A percentile compares a stretch with the other conserved stretches of the same genome.
These are phyloP conservation scores for Drosophila melanosoma DNA, from an alignment of 2,888 invertebrate genomes.

Conservation along the genomic window DNA sequence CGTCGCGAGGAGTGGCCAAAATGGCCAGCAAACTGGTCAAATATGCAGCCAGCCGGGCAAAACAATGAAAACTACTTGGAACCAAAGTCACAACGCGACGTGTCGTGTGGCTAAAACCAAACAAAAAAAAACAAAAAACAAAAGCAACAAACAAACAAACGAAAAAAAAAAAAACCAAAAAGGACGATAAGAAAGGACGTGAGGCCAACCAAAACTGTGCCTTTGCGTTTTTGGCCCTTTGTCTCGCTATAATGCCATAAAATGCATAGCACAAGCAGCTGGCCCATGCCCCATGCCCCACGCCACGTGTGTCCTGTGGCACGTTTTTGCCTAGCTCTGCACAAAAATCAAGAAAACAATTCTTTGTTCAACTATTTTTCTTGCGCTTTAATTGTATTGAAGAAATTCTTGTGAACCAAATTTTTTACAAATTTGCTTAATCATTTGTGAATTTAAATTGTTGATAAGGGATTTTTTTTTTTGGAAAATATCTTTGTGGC, in stretches of 20 bases:
- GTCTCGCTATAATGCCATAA: slow-evolving; percentile 57
- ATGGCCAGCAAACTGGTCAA: slow-evolving; percentile 24
- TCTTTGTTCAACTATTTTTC: slow-evolving; percentile 47
- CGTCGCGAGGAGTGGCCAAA: slow-evolving; percentile 10
- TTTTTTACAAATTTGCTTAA: not conserved
- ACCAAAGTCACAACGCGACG: slow-evolving; percentile 67
- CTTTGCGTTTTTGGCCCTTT: slow-evolving; percentile 30
- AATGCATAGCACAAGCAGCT: slow-evolving; percentile 60
- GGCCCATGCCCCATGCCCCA: slow-evolving; percentile 10
- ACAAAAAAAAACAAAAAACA: not conserved
- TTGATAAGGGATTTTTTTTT: not conserved
- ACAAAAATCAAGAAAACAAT: slow-evolving; percentile 2
- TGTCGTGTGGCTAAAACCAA: slow-evolving; percentile 23
- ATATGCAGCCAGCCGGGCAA: slow-evolving; percentile 42
- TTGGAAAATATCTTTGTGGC: not conserved
- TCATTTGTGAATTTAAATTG: not conserved
- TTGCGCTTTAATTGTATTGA: slow-evolving; percentile 8
- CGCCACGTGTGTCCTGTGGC: slow-evolving; percentile 16
- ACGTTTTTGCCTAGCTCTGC: slow-evolving; percentile 30
- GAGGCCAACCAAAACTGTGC: slow-evolving; percentile 22
- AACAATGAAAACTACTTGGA: slow-evolving; percentile 80
- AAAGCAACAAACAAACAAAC: not conserved
- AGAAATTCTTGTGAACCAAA: not conserved
- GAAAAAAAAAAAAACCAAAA: not conserved
- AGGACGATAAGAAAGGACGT: slow-evolving; percentile 10